Conservation (phyloP, 1,140 invertebrate genomes). For the Penaeus vannamei region DNA sequence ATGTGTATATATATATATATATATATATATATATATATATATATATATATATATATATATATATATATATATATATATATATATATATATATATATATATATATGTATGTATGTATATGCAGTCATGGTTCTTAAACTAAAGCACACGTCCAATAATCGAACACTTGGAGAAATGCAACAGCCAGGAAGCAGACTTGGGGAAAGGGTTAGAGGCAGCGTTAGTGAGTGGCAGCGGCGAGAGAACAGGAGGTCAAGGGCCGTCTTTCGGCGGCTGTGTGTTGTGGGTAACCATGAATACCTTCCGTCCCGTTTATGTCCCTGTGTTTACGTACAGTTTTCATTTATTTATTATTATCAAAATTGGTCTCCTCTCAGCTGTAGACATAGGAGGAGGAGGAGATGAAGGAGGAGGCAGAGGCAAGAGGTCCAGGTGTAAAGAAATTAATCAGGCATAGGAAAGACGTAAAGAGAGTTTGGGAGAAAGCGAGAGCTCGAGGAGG, state of each 20-base stretch:
- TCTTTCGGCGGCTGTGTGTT: slow-evolving; percentile 29
- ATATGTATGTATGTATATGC: no score
- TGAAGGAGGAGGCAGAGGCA: not conserved
- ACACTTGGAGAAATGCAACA: no score
- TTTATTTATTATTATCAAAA: not conserved
- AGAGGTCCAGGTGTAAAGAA: not conserved
- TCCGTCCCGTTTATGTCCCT: slow-evolving; percentile 17
- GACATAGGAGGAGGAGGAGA: not conserved
- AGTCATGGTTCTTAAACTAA: no score
- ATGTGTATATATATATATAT: no score
- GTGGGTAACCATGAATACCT: slow-evolving; percentile 58
- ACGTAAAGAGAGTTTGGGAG: no score
- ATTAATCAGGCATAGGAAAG: not conserved
- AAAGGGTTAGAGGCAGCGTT: not conserved
- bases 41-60: no score
- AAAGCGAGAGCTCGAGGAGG: not conserved
- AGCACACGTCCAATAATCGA: no score
- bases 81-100: no score
- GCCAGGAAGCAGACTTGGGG: not conserved
- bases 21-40: no score
- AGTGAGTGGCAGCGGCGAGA: not conserved
- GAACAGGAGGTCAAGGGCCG: not conserved
- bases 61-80: no score
- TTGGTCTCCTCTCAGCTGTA: slow-evolving; percentile 7
- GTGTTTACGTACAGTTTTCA: not conserved